phyloP scores from a whole-genome alignment of 2,888 invertebrate genomes.

The Terebella lapidaria region DNA sequence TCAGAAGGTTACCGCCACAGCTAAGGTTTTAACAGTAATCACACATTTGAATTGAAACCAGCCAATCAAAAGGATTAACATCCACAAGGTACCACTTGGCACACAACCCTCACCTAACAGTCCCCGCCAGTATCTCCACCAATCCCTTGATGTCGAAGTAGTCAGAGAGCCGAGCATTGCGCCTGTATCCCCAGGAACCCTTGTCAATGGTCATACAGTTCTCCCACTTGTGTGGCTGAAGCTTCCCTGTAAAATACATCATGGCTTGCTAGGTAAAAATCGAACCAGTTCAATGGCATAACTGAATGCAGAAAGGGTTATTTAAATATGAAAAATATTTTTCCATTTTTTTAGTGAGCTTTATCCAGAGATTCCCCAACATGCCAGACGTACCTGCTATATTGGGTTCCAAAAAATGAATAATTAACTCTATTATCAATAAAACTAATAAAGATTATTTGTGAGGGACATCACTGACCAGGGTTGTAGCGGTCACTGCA shows the following conservation, averaged over 20 bases:
- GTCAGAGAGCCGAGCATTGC: slow-evolving; percentile 64
- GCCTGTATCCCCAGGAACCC: slow-evolving; percentile 61
- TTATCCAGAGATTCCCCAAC: too few species aligned
- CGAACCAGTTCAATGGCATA: too few species aligned
- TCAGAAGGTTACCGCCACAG: slow-evolving; percentile 65
- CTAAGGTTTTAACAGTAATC: slow-evolving; percentile 26
- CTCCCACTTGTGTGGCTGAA: slow-evolving; percentile 80
- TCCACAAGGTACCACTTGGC: background rate
- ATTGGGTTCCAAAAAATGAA: too few species aligned
- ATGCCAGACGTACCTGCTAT: too few species aligned
- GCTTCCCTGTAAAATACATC: slow-evolving; percentile 53
- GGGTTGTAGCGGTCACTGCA: slow-evolving; percentile 80
- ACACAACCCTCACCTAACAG: slow-evolving; percentile 23
- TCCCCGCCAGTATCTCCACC: slow-evolving; percentile 17
- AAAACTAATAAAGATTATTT: too few species aligned
- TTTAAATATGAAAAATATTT: too few species aligned
- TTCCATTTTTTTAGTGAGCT: too few species aligned
- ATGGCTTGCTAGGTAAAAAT: too few species aligned
- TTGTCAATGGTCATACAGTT: slow-evolving; percentile 88
- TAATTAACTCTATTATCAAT: background rate
- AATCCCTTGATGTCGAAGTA: slow-evolving; percentile 58
- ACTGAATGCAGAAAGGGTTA: too few species aligned
- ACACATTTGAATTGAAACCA: background rate
- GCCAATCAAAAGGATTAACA: background rate
- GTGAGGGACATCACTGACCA: slow-evolving; percentile 59